Base-by-base conservation (phyloP, 1,140 invertebrate genomes). In the Psilanteris sp. region DNA sequence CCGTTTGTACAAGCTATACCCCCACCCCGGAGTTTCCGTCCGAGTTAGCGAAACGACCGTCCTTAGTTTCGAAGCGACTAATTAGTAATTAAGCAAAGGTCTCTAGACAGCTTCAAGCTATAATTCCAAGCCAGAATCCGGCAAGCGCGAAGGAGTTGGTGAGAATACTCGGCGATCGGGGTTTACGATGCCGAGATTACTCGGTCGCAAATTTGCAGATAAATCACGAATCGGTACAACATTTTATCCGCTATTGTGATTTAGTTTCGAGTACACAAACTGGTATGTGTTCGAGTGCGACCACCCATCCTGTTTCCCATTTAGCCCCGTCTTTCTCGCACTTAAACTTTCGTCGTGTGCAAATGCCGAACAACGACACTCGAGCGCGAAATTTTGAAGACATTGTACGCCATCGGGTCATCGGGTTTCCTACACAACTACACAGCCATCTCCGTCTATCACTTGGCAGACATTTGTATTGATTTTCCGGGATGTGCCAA, bases 11-110 rank as follows among this genome's bases (percentile, higher is more conserved):
- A 37, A 29, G 50, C 46, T 41, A n/a, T 16, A 36, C 16, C 15
- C 10, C 9, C n/a, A 18, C 13, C 34, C 34, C n/a, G 27, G n/a
- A 64, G 68, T 57, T 77, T 59, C 34, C 36, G 29, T 61, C 31
- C 36, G 36, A 66, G 44, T 76, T 37, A 43, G 64, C 31, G 29
- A 68, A 67, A 61, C 55, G 52, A 59, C 70, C 55, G 57, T 77
- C 37, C 62, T 77, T 73, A 79, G 74, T 79, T 66, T 67, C 59
- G 79, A 81, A 80, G 79, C 74, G 79, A 78, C 74, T 80, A 81
- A 80, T 81, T 81, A 81, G 79, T 79, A 79, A 80, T 81, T 81
- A 71, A 70, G 31, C 79, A 32, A 59, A 50, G 55, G 62, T 46
- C 55, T 52, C 48, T n/a, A 62, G 67, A 48, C 67, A 72, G 55